phyloP scores from a whole-genome alignment of 2,113 vertebrate species.

The Asarcornis scutulata region DNA sequence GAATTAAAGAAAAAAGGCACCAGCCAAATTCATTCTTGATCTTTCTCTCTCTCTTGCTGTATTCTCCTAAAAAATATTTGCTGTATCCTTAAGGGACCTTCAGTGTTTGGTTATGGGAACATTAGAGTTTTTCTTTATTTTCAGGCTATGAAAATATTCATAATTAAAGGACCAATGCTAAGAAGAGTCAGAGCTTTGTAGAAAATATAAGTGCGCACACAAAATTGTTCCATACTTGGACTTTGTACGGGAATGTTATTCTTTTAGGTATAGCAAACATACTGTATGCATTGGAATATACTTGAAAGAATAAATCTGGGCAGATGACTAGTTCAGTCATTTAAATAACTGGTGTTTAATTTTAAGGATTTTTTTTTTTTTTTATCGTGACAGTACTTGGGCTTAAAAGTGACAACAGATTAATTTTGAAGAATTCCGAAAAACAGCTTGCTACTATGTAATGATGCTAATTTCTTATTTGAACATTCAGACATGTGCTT shows the following conservation, averaged over 20 bases:
- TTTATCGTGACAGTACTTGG: conserved; percentile 5
- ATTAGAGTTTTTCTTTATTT: background rate
- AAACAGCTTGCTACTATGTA: conserved; percentile 50
- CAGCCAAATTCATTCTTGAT: conserved; percentile 11
- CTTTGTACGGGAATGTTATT: background rate
- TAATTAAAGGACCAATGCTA: background rate
- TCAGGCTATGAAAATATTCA: background rate
- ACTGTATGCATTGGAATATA: background rate
- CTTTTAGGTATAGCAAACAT: background rate
- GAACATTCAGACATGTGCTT: conserved; percentile 2
- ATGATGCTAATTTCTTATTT: background rate
- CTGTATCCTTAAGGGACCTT: background rate
- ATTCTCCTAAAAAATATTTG: conserved; percentile 12
- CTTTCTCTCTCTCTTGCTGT: conserved; percentile 3
- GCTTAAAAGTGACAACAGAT: conserved; percentile 39
- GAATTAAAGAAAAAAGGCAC: conserved; percentile 8
- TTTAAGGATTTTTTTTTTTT: conserved; percentile 5
- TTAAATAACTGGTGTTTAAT: background rate
- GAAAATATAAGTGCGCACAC: background rate
- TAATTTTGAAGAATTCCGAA: conserved; percentile 39
- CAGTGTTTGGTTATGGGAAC: background rate
- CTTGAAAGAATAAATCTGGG: background rate
- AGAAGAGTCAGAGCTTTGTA: background rate
- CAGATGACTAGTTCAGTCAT: background rate
- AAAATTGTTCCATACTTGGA: background rate